These are phyloP conservation scores for Corticium candelabrum DNA, from an alignment of 37 sponge, comb jelly and placozoan genomes.

Conservation along the genomic window DNA sequence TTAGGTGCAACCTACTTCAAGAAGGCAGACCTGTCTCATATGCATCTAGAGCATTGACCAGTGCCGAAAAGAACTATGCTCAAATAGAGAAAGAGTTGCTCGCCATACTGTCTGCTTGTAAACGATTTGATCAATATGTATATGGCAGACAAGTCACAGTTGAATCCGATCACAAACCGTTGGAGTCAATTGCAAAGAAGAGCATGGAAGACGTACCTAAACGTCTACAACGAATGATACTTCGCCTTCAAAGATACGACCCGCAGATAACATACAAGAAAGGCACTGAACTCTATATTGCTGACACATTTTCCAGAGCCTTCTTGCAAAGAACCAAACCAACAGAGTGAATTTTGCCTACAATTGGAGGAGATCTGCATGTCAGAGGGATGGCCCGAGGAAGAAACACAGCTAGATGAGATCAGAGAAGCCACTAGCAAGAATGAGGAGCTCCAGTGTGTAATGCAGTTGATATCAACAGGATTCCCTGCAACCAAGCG, in stretches of 20 bases:
- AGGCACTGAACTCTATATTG: background rate
- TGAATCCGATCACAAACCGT: slow-evolving; percentile 38
- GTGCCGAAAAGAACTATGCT: slow-evolving; percentile 17
- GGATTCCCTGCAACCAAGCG: too few relatives aligned
- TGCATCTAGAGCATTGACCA: slow-evolving; percentile 8
- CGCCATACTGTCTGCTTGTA: slow-evolving; percentile 21
- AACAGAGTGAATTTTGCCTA: too few relatives aligned
- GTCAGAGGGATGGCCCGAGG: too few relatives aligned
- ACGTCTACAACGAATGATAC: slow-evolving; percentile 5
- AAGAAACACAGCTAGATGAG: too few relatives aligned
- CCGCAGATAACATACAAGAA: background rate
- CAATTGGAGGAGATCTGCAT: too few relatives aligned
- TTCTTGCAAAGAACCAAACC: background rate
- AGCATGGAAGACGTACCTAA: background rate
- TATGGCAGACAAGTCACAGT: background rate
- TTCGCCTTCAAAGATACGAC: background rate
- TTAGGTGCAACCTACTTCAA: slow-evolving; percentile 30
- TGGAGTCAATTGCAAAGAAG: slow-evolving; percentile 8
- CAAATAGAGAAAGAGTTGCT: slow-evolving; percentile 36
- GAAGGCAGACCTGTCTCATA: slow-evolving; percentile 24
- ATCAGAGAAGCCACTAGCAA: too few relatives aligned
- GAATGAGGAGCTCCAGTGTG: too few relatives aligned
- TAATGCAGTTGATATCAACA: too few relatives aligned
- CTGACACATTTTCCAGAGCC: background rate
- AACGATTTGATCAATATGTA: slow-evolving; percentile 13